Conservation (phyloP, 2,113 vertebrate genomes). For the Semicossyphus pulcher region DNA sequence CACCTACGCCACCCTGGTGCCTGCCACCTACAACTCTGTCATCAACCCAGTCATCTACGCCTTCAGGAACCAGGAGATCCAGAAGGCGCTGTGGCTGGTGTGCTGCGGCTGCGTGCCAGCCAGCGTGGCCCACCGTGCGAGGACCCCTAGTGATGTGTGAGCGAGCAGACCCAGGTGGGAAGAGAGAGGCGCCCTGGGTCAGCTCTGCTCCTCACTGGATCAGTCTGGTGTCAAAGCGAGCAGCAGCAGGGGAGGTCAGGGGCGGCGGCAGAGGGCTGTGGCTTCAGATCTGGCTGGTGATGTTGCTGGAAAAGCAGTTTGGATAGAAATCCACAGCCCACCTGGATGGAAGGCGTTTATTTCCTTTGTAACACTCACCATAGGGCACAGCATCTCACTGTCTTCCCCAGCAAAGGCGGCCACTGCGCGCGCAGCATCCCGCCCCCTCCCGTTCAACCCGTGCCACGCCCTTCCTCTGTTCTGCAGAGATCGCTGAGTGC, state of each 20-base stretch:
- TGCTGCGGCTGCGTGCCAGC: constrained; percentile 95
- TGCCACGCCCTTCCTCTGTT: constrained; percentile 75
- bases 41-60: constrained; percentile 99
- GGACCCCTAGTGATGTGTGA: constrained; percentile 97
- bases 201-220: constrained; percentile 66
- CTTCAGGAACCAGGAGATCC: constrained; percentile 99
- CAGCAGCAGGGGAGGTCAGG: constrained; percentile 39
- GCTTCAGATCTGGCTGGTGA: constrained; percentile 20
- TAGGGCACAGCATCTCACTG: constrained; percentile 53
- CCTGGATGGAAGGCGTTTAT: constrained; percentile 30
- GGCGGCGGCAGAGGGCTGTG: constrained; percentile 21
- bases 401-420: constrained; percentile 64
- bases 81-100: constrained; percentile 96
- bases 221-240: constrained; percentile 46
- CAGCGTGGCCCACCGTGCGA: constrained; percentile 89
- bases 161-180: constrained; percentile 60
- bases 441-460: constrained; percentile 34
- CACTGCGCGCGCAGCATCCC: constrained; percentile 36
- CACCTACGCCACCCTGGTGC: constrained; percentile 97
- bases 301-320: constrained; percentile 33
- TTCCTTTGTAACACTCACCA: constrained; percentile 50
- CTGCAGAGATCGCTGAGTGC: constrained; percentile 49
- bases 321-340: constrained; percentile 36
- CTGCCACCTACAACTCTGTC: constrained; percentile 98
- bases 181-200: constrained; percentile 60